Base-by-base conservation (phyloP, 2,797 vertebrate genomes). In the Galagoides demidoff region DNA sequence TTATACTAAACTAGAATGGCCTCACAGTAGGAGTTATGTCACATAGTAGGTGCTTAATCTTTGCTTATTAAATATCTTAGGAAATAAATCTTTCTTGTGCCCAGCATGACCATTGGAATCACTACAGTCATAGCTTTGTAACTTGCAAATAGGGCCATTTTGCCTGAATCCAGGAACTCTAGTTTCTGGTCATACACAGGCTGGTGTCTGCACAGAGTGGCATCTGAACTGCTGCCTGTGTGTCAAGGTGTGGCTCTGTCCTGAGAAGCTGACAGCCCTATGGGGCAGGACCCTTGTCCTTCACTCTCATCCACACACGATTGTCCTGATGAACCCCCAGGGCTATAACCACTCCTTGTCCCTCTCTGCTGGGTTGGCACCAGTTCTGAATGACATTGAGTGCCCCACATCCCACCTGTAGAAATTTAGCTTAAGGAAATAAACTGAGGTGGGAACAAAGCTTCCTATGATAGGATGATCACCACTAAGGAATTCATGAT, bases 141-240 rank as follows among this genome's bases (percentile, higher is more conserved):
- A 74, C 31, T 64, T 55, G 59, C 27, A 79, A 55, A 45, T 55
- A 22, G 68, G 37, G 20, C 70, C 34, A 16, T 78, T 64, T 90
- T 77, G n/a, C 14, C 37, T 64, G 20, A 71, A 31, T 83, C 34
- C 55, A 39, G 31, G 29, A 63, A 27, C 25, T 61, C 10, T 43
- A 7, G 19, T 22, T 92, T 63, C 57, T 79, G 74, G 45, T 45
- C n/a, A 7, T 20, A 2, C 2, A 0, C 2, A 0, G 4, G 22
- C 3, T 3, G 20, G 10, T 0, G 2, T 16, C 16, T 13, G 25
- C 77, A 13, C 3, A 7, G 3, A 43, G 37, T 2, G 5, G 64
- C 37, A 8, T 73, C 64, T 85, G 64, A 7, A 0, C 3, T 9
- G 27, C 73, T 37, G 70, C 77, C 22, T 3, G 45, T 5, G 43